Base-by-base conservation (phyloP, 2,888 invertebrate genomes). In the Tryphoninae sp. region DNA sequence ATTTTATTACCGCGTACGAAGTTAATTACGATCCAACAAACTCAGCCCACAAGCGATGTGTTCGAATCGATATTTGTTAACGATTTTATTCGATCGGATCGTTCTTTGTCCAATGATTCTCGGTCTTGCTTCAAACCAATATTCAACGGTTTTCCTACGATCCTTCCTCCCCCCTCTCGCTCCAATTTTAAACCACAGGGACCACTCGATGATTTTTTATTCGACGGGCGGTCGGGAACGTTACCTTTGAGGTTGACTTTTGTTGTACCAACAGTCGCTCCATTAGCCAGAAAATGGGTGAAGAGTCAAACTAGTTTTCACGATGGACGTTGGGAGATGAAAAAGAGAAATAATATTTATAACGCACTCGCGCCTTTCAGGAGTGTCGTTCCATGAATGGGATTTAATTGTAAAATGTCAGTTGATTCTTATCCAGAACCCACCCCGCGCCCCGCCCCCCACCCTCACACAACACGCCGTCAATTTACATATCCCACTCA, bases 401-500 rank as follows among this genome's bases (percentile, higher is more conserved):
- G 26, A 59, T 82, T 83, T 85, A 84, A 86, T 86, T 85, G 86
- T 45, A 79, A 78, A 61, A 53, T 40, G 85, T 69, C 84, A 84
- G 86, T 83, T 84, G 84, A 78, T 80, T 69, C 80, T 81, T 81
- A 45, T 62, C 62, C 64, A n/a, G n/a, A n/a, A n/a, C 58, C 33
- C 16, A 19, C 22, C 40, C 19, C n/a, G n/a, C n/a, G n/a, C n/a
- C n/a, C n/a, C n/a, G n/a, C n/a, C n/a, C n/a, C n/a, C n/a, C n/a
- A n/a, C n/a, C n/a, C n/a, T n/a, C n/a, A n/a, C n/a, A n/a, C n/a
- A n/a, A n/a, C n/a, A n/a, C n/a, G n/a, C n/a, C 67, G 87, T 61
- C 77, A 83, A 86, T 89, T 89, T 89, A 86, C 87, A 84, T 89
- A 88, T 83, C 82, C 88, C 88, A 79, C 58, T 55, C 23, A 40